Base-by-base conservation (phyloP, 2,888 invertebrate species). In the Chymomyza procnemis region DNA sequence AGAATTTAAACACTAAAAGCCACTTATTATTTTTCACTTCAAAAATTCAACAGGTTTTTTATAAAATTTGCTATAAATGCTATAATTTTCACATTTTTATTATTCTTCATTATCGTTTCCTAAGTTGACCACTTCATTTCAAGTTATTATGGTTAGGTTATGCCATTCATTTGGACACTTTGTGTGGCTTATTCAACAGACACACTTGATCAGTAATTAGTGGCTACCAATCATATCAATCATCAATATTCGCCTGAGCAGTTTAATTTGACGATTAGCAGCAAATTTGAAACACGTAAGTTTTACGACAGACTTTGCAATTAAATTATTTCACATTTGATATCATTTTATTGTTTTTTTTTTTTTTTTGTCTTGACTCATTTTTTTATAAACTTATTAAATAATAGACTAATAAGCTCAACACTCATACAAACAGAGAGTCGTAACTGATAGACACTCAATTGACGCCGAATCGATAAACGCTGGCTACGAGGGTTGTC, bases 321-420 rank as follows among this genome's bases (percentile, higher is more conserved):
- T 83, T 80, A 50, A 19, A 50, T 9, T 50, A 4, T 16, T 50
- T 50, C 50, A 50, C 19, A 41, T 41, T 47, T 47, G 1, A 47
- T 52, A 52, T 52, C 12, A 52, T 73, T 62, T 58, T 46, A 64
- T 62, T 63, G 67, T 64, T 62, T 57, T 74, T 65, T 70, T 48
- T 61, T 71, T 74, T 64, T 65, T 70, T 48, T 61, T 71, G 73
- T 64, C 71, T 67, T 41, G 12, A 41, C 34, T 26, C 9, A 2
- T 41, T 41, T 41, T 41, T 41, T 41, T 12, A 12, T 12, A 41
- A 1, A 41, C 6, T 50, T 65, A 73, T 79, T 82, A 66, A 77
- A 73, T 79, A 85, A 82, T 79, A 72, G 48, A 3, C 47, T 34
- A 81, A 84, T 79, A 71, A 79, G 67, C 69, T 73, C 57, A 58